Base-by-base conservation (phyloP, 2,113 vertebrate species). In the Lutjanus erythropterus region DNA sequence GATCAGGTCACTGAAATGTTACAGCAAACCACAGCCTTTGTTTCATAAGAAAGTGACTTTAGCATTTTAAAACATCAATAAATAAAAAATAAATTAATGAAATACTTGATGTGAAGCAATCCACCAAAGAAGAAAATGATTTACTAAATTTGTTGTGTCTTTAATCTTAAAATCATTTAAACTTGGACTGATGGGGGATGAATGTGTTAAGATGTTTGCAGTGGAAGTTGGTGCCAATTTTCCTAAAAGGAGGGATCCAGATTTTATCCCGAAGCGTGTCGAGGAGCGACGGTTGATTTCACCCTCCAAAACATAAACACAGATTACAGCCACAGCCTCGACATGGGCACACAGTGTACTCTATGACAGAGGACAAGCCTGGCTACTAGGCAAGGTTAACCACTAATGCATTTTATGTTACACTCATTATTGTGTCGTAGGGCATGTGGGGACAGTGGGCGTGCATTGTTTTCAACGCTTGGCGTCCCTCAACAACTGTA, bases 381-480 rank as follows among this genome's bases (percentile, higher is more conserved):
- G 46, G 9, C 39, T 16, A 25, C 50, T 0, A n/a, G 9, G 9
- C 33, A 65, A 55, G 29, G 50, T 60, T 73, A 18, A 86, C 66
- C 83, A 10, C 50, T 16, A 7, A 39, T 19, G 42, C 10, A 46
- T 53, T 23, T 29, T 4, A 62, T 25, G 64, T 78, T 58, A 3
- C 0, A 0, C 0, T 6, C 9, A 11, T 7, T 25, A 44, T 49
- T 61, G 61, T 56, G 35, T 16, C 50, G n/a, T n/a, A n/a, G 75
- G 60, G 74, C 78, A 59, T 65, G 71, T 31, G 10, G n/a, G 80
- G 89, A 79, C 80, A 52, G 23, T 41, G 75, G 80, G 68, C 9
- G 31, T 56, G 47, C 15, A 62, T 53, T 81, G 73, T 80, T 84
- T 44, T 53, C 37, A 6, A 27, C 16, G 21, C 15, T 31, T 9